Evolutionary conservation across 2,888 invertebrate species (phyloP).

Genomic region (Cyclophora albipunctata): DNA sequence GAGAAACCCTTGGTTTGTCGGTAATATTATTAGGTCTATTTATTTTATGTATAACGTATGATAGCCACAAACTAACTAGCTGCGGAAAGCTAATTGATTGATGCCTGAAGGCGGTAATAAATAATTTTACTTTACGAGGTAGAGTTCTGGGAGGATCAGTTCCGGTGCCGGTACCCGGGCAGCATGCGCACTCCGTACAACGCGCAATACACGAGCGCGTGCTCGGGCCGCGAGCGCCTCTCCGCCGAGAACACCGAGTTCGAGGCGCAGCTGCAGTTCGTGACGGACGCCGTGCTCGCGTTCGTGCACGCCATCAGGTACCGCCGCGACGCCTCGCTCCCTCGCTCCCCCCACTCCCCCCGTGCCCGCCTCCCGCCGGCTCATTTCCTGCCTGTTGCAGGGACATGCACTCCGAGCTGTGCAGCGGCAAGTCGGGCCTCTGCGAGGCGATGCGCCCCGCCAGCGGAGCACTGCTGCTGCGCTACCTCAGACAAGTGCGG

Average conservation of each 20-base stretch:
- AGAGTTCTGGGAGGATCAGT: constrained; percentile 97
- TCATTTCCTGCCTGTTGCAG: constrained; percentile 52
- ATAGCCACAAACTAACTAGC: too few species aligned
- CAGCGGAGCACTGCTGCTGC: constrained; percentile 88
- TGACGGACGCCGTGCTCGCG: constrained; percentile 95
- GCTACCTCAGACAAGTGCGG: constrained; percentile 88
- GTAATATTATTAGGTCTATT: constrained; percentile 60
- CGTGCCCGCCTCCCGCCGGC: background rate
- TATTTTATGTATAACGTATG: background rate
- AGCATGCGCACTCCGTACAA: constrained; percentile 89
- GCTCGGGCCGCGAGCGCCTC: constrained; percentile 87
- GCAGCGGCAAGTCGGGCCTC: constrained; percentile 83
- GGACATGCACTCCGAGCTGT: constrained; percentile 89
- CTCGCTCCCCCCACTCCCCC: background rate
- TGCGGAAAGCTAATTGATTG: too few species aligned
- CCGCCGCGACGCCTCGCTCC: background rate
- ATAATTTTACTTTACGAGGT: constrained; percentile 10
- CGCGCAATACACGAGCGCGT: constrained; percentile 77
- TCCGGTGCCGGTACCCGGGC: constrained; percentile 88
- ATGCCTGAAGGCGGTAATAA: too few species aligned
- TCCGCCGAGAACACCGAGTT: constrained; percentile 85
- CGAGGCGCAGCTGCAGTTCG: constrained; percentile 96
- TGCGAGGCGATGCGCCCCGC: constrained; percentile 93
- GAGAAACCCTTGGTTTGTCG: constrained; percentile 96
- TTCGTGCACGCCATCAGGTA: constrained; percentile 91